Base-by-base conservation (phyloP, 37 sponge, comb jelly and placozoan species). In the Haliclona indistincta region DNA sequence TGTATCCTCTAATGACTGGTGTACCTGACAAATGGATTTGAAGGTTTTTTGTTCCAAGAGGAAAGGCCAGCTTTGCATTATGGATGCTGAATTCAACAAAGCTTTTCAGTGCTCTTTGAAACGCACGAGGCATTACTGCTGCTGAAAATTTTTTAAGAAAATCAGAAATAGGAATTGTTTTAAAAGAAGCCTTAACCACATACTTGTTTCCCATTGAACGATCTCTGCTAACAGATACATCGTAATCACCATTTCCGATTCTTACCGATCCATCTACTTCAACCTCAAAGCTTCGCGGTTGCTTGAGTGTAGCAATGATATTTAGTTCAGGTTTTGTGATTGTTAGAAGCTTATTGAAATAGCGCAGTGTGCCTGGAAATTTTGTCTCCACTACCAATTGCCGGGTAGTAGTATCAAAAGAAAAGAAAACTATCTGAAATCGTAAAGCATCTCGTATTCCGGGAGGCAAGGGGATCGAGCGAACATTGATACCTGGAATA, bases 1-100 rank as follows among this genome's bases (percentile, higher is more conserved):
- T 60, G 25, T 60, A 60, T n/a, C 62, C 62, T 28, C n/a, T 19
- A 60, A 60, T 60, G 62, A 60, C 25, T 10, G 62, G 62, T n/a
- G 11, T 8, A 60, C 62, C 62, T 7, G 23, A 20, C 8, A 60
- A 7, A 10, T 60, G 62, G 25, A 60, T 19, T 20, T 60, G 62
- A 20, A 7, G 62, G 20, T 23, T n/a, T n/a, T n/a, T n/a, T n/a
- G n/a, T n/a, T n/a, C n/a, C n/a, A n/a, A n/a, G n/a, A n/a, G n/a
- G n/a, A n/a, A n/a, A n/a, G 62, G 62, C 11, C 20, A 7, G 23
- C 25, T 60, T 8, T 7, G 8, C 20, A n/a, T n/a, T n/a, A n/a
- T n/a, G n/a, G n/a, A n/a, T n/a, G n/a, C n/a, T n/a, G n/a, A n/a
- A n/a, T n/a, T n/a, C n/a, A n/a, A n/a, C n/a, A n/a, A n/a, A n/a